Percentiles rank a stretch among this genome's conserved stretches.
phyloP scores from a whole-genome alignment of 2,888 invertebrate genomes.

The Volucella inflata region DNA sequence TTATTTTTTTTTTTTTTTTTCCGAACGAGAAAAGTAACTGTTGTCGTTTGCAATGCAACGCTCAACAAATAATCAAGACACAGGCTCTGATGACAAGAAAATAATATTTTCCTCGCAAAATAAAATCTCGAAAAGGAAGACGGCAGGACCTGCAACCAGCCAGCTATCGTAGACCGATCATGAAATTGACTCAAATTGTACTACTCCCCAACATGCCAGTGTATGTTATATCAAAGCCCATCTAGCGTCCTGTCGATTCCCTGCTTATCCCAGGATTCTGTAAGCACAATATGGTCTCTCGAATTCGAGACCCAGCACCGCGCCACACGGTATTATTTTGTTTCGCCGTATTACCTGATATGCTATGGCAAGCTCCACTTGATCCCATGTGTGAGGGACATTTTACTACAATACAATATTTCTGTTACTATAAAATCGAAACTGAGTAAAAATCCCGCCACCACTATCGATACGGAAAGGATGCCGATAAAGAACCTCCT shows the following conservation, averaged over 20 bases:
- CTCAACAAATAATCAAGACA: conserved; percentile 22
- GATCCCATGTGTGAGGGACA: conserved; percentile 12
- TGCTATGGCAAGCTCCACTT: not conserved
- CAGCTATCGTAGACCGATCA: not conserved
- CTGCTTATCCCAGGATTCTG: conserved; percentile 23
- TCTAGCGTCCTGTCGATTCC: conserved; percentile 20
- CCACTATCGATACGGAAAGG: conserved; percentile 1
- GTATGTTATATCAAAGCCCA: not conserved
- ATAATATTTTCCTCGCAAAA: conserved; percentile 42
- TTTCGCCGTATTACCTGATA: conserved; percentile 31
- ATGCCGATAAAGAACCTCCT: conserved; percentile 4
- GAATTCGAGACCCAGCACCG: not conserved
- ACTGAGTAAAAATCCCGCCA: conserved; percentile 6
- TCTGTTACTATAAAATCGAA: conserved; percentile 33
- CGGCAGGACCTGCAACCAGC: not conserved
- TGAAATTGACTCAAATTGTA: conserved; percentile 17
- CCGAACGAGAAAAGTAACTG: not conserved
- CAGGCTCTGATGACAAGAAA: conserved; percentile 29
- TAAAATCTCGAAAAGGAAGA: conserved; percentile 38
- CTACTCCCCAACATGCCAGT: not conserved
- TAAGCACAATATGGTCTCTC: conserved; percentile 22
- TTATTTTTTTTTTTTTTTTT: not conserved
- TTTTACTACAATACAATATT: conserved; percentile 23
- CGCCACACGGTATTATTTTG: conserved; percentile 32
- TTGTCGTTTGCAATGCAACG: not conserved